A percentile compares a stretch with the other conserved stretches of the same genome.
These are phyloP conservation scores for Sus scrofa DNA, from an alignment of 2,113 vertebrate genomes.

Conservation along the genomic window DNA sequence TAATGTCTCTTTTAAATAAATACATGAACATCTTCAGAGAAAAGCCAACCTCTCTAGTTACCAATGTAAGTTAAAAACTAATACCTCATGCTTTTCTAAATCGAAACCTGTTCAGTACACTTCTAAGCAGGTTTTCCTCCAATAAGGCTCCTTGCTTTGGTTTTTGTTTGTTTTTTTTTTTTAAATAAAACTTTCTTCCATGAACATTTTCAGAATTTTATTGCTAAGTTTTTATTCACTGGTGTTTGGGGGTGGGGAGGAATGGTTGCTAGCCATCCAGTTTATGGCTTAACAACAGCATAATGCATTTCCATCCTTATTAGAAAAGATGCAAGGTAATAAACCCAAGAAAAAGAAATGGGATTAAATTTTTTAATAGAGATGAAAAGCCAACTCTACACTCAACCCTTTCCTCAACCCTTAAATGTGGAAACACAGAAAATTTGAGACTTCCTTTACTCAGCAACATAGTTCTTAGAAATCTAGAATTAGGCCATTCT, in stretches of 20 bases:
- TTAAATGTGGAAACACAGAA: not conserved
- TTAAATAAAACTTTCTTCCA: not conserved
- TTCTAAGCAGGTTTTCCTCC: not conserved
- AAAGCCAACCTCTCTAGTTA: not conserved
- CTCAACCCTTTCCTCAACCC: not conserved
- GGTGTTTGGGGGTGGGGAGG: not conserved
- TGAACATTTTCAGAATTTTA: constrained; percentile 33
- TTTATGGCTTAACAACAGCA: not conserved
- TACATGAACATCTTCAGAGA: constrained; percentile 15
- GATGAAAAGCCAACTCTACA: constrained; percentile 23
- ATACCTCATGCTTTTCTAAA: not conserved
- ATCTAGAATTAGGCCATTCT: not conserved
- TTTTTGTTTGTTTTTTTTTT: not conserved
- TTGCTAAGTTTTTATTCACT: not conserved
- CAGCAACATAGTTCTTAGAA: not conserved
- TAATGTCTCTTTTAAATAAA: not conserved
- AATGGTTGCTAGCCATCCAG: not conserved
- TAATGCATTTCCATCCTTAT: not conserved
- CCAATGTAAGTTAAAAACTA: not conserved
- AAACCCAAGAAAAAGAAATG: not conserved
- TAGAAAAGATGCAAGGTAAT: constrained; percentile 35
- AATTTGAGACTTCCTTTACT: not conserved
- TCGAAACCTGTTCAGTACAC: not conserved
- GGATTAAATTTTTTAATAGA: constrained; percentile 8
- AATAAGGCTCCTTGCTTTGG: not conserved